phyloP scores from a whole-genome alignment of 1,140 invertebrate genomes.

The Tetragonula clypearis region DNA sequence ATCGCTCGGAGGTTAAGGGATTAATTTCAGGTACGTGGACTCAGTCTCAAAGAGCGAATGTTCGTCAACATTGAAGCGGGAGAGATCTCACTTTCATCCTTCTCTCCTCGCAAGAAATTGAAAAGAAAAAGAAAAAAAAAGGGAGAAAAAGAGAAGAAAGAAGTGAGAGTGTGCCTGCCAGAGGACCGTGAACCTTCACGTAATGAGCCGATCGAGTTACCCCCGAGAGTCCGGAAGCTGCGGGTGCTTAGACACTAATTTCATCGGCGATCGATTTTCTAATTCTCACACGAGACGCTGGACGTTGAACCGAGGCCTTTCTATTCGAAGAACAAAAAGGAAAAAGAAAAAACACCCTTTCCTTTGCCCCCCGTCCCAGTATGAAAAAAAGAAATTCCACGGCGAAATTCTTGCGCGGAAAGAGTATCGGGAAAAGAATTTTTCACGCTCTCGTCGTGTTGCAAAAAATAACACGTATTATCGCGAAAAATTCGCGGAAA shows the following conservation, averaged over 20 bases:
- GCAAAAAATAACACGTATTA: background rate
- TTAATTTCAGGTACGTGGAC: no score
- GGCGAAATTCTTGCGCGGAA: no score
- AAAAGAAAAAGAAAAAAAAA: background rate
- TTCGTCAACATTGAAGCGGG: background rate
- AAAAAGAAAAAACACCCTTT: background rate
- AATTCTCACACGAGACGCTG: slow-evolving; percentile 11
- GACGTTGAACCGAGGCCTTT: slow-evolving; percentile 9
- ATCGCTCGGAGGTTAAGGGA: no score
- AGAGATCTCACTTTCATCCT: slow-evolving; percentile 34
- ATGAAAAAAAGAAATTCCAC: no score
- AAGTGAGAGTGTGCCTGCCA: background rate
- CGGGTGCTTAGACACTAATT: slow-evolving; percentile 30
- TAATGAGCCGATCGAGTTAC: slow-evolving; percentile 41
- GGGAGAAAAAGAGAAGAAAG: background rate
- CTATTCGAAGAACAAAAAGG: background rate
- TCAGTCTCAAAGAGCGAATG: background rate
- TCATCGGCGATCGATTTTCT: slow-evolving; percentile 26
- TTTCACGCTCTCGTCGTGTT: no score
- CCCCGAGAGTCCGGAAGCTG: slow-evolving; percentile 20
- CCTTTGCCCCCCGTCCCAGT: background rate
- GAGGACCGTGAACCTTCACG: slow-evolving; percentile 20
- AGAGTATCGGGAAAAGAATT: no score
- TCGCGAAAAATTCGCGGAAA: slow-evolving; percentile 8
- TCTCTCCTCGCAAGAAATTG: background rate